Base-by-base conservation (phyloP, 2,113 vertebrate genomes). In the Oplegnathus fasciatus region DNA sequence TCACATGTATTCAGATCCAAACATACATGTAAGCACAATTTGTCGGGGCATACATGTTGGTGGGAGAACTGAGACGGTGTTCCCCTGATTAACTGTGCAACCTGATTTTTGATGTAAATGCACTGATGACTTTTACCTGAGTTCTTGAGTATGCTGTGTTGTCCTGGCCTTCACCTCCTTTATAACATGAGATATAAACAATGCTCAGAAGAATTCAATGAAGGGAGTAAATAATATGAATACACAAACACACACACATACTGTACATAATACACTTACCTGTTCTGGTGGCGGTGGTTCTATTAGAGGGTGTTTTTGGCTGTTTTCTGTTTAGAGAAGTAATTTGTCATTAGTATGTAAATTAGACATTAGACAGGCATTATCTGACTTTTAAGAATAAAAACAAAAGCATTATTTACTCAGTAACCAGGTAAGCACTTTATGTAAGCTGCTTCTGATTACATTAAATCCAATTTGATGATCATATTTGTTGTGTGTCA, bases 71-170 rank as follows among this genome's bases (percentile, higher is more conserved):
- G 61, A 20, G 34, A 37, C 6, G 3, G 3, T 37, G 34, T 37
- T 37, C 34, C n/a, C 6, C 34, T 37, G 34, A 74, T 14, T n/a
- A 26, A 6, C 22, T 40, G 24, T 3, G 1, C 14, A 44, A 20
- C n/a, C 50, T 8, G 0, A 26, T 32, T 44, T 32, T 2, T 46
- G 14, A 50, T 60, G 3, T 24, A 17, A 57, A 20, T 11, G 4
- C 18, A 70, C 0, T 44, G 6, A 28, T 22, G 1, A 42, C 1
- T 52, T 73, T 87, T 91, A 93, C 86, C 85, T 89, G 48, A 76
- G 13, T 62, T 57, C 11, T 46, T 28, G 58, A 9, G 28, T 1
- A 62, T 24, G 40, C 44, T 20, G 26, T 3, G 37, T 88, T 89
- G 30, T 71, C 24, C 4, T 46, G 73, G 8, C 64, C 75, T 54